Percentiles rank a stretch among this genome's conserved stretches.
Conservation (phyloP, 2,797 vertebrate genomes). For the Enteromius viviparus region DNA sequence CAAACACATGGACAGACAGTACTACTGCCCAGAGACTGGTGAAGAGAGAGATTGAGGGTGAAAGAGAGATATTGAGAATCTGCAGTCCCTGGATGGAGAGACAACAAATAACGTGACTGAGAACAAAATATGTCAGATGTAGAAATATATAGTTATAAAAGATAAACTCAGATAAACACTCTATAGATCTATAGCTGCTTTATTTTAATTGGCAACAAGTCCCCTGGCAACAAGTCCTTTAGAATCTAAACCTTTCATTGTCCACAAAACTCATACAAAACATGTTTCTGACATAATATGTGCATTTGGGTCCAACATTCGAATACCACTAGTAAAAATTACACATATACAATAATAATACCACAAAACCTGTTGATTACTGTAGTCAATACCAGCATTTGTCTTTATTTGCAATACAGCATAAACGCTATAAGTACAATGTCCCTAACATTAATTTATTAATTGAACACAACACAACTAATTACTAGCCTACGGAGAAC, state of each 20-base stretch:
- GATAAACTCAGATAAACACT: background rate
- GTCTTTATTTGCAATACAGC: no score
- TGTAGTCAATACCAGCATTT: no score
- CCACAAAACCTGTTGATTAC: no score
- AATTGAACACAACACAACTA: no score
- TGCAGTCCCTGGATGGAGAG: constrained; percentile 1
- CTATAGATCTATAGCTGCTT: background rate
- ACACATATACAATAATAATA: background rate
- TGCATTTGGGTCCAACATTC: background rate
- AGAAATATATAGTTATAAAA: background rate
- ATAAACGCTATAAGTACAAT: no score
- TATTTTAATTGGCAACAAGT: constrained; percentile 38
- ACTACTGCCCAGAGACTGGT: constrained; percentile 65
- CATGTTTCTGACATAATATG: background rate
- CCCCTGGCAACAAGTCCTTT: constrained; percentile 11
- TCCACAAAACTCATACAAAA: constrained; percentile 11
- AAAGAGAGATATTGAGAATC: background rate
- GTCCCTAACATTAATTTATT: no score
- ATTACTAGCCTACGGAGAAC: no score
- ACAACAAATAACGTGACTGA: constrained; percentile 39
- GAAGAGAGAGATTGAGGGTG: constrained; percentile 42
- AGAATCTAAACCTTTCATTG: constrained; percentile 8
- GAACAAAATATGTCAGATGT: background rate
- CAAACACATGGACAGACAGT: constrained; percentile 71
- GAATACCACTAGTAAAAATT: background rate